Percentiles rank a stretch among this genome's conserved stretches.
phyloP scores from a whole-genome alignment of 2,888 invertebrate genomes.

The Drosophila robusta region DNA sequence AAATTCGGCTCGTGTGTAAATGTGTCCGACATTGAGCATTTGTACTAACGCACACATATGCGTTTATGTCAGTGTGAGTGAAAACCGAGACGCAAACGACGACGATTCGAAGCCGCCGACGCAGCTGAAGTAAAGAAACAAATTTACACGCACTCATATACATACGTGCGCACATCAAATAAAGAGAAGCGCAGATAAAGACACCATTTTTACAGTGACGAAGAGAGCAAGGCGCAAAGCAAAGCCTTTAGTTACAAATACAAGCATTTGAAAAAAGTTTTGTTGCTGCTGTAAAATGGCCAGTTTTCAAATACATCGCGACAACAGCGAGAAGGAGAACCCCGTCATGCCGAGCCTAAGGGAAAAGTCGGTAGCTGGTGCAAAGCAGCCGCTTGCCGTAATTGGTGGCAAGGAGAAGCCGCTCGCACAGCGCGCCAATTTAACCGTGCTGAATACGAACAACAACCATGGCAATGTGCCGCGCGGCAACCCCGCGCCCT shows the following conservation, averaged over 20 bases:
- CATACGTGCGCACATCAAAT: slow-evolving; percentile 29
- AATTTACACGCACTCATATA: slow-evolving; percentile 23
- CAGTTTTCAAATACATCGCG: slow-evolving; percentile 91
- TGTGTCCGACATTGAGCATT: slow-evolving; percentile 46
- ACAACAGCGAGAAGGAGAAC: slow-evolving; percentile 89
- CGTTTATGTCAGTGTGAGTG: slow-evolving; percentile 57
- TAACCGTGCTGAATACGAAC: slow-evolving; percentile 68
- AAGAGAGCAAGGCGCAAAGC: slow-evolving; percentile 37
- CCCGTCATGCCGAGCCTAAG: slow-evolving; percentile 53
- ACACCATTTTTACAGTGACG: slow-evolving; percentile 59
- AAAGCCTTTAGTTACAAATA: slow-evolving; percentile 10
- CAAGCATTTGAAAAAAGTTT: not conserved
- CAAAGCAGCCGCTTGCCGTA: slow-evolving; percentile 70
- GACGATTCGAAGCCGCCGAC: slow-evolving; percentile 39
- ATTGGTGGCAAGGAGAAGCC: slow-evolving; percentile 70
- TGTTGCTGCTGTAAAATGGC: slow-evolving; percentile 86
- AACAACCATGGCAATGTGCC: slow-evolving; percentile 60
- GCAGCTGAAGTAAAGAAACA: slow-evolving; percentile 53
- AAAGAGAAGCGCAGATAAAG: slow-evolving; percentile 60
- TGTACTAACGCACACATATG: slow-evolving; percentile 33
- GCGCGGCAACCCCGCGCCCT: slow-evolving; percentile 40
- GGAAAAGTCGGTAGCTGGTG: slow-evolving; percentile 39
- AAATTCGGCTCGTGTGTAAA: slow-evolving; percentile 52
- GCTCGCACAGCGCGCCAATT: slow-evolving; percentile 65
- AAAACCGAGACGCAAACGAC: slow-evolving; percentile 47